Evolutionary conservation across 2,113 vertebrate species (phyloP).

Genomic region (Myotis yumanensis): DNA sequence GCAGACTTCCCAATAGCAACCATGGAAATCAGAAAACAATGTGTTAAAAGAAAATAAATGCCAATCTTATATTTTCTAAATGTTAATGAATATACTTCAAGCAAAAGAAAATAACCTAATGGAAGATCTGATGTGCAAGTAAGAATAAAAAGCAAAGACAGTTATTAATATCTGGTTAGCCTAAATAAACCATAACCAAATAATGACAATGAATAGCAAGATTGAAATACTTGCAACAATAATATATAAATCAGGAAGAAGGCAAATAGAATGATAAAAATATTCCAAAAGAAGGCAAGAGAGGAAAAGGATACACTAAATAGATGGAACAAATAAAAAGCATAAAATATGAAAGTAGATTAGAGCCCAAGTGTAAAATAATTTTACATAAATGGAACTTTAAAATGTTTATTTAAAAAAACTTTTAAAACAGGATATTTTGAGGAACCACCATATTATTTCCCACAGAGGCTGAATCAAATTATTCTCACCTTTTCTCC

Average conservation of each 20-base stretch:
- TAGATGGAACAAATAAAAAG: background rate
- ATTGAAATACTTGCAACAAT: background rate
- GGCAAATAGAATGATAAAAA: background rate
- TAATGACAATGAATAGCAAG: background rate
- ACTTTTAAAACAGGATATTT: background rate
- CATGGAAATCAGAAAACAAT: background rate
- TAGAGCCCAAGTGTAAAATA: background rate
- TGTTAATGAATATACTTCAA: background rate
- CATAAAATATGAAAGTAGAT: background rate
- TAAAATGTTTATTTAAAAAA: background rate
- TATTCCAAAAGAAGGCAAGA: background rate
- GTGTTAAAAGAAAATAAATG: background rate
- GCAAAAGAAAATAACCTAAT: background rate
- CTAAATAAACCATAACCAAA: background rate
- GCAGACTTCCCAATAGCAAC: background rate
- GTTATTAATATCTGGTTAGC: background rate
- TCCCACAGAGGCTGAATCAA: background rate
- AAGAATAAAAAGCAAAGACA: background rate
- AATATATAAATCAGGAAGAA: background rate
- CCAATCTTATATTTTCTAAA: background rate
- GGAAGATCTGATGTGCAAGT: background rate
- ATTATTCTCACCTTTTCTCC: background rate
- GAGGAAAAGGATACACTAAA: background rate
- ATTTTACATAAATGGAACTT: background rate
- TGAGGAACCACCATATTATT: background rate